Base-by-base conservation (phyloP, 2,888 invertebrate species). In the Aporophyla nigra region DNA sequence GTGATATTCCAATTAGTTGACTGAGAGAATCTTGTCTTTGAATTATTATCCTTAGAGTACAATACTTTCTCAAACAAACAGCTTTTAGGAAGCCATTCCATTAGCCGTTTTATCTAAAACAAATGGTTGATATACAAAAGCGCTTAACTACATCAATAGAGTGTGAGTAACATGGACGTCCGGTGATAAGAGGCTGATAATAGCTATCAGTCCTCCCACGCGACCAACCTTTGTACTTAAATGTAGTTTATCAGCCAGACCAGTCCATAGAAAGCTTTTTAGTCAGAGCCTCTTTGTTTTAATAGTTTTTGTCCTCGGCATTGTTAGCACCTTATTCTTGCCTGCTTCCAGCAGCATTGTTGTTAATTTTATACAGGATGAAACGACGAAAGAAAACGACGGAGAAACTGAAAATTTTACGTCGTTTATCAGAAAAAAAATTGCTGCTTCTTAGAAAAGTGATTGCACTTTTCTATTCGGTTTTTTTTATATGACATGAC, bases 181-280 rank as follows among this genome's bases (percentile, higher is more conserved):
- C 80, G 76, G 73, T 6, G 76, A 83, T 84, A 83, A 76, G 7
- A 21, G 12, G 5, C 24, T 12, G 81, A 80, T 84, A 84, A 3
- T 21, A 1, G 46, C 21, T 81, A 81, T 83, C 83, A n/a, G 54
- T 53, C 68, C 62, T 66, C 78, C 81, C 19, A 84, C 81, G 61
- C 68, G 4, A 43, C 40, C n/a, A 59, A 74, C 74, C 77, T 83
- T 78, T 84, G 84, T 62, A 66, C 83, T 63, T 58, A 27, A 21
- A 46, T 76, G 61, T 3, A 51, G 1, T 53, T 40, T 71, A 72
- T 65, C 65, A 46, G 21, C 24, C n/a, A 33, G 12, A 51, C 7
- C 40, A 27, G n/a, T 21, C 5, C 2, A 24, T 49, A 51, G 56
- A 71, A 51, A 77, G 46, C 16, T 46, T 51, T 69, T 49, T 49